Base-by-base conservation (phyloP, 2,113 vertebrate genomes). In the Laterallus jamaicensis region DNA sequence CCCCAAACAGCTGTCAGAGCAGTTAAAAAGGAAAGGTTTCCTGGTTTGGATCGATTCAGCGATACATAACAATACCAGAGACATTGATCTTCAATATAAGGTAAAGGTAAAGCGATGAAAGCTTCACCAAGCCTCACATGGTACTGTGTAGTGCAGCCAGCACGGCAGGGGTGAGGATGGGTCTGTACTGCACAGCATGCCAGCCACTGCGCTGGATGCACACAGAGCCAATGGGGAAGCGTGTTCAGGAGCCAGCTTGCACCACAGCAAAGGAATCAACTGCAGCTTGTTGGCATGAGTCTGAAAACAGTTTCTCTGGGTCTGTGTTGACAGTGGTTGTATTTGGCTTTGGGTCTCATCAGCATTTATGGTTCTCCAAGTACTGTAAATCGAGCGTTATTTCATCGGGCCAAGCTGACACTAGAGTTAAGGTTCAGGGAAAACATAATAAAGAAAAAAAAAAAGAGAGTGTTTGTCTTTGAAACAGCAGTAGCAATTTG, bases 221-320 rank as follows among this genome's bases (percentile, higher is more conserved):
- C 79, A 19, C 44, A 14, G 47, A 67, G 78, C 35, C 94, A 64
- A 90, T 75, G 73, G 60, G 76, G 86, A 94, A 83, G 16, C 85
- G 71, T 18, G 49, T 12, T 92, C 52, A 84, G 88, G 59, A 93
- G 66, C 1, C 2, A 86, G 39, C 76, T 68, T 64, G 80, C 64
- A 68, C 71, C 79, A 92, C 71, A 94, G 80, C 88, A 94, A 90
- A 90, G 82, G 71, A 80, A 90, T 90, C 55, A 83, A 92, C 88
- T 92, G 60, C 52, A 35, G 62, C 78, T 80, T 93, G 88, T 31
- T 95, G 93, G 76, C 64, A 24, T 0, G 16, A 96, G 39, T 31
- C 71, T 86, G 90, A 75, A 86, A 77, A 90, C 2, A 9, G n/a
- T 77, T 92, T 83, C 63, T 81, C 49, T 18, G 60, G 20, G 68